Percentiles rank a stretch among this genome's conserved stretches.
Conservation (phyloP, 2,888 invertebrate genomes). For the Glaucopsyche alexis region DNA sequence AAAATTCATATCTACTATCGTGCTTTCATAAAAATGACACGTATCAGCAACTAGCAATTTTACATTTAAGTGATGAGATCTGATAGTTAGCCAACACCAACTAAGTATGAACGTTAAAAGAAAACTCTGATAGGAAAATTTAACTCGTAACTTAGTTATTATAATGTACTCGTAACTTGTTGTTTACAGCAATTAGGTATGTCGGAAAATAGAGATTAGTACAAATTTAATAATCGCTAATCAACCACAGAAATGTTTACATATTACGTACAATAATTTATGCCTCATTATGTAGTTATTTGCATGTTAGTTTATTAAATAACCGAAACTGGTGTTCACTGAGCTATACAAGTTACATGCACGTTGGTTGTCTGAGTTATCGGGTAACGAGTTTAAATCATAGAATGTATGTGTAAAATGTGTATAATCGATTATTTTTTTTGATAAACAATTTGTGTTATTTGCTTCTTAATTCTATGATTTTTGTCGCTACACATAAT, state of each 20-base stretch:
- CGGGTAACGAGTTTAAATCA: neutral
- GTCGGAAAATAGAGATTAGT: slow-evolving; percentile 3
- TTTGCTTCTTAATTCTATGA: too few relatives aligned
- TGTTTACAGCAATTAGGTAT: neutral
- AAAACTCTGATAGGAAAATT: neutral
- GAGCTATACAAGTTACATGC: neutral
- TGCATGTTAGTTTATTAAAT: slow-evolving; percentile 10
- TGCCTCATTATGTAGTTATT: slow-evolving; percentile 13
- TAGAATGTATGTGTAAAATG: neutral
- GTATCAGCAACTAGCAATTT: too few relatives aligned
- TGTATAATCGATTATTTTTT: too few relatives aligned
- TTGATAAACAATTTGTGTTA: too few relatives aligned
- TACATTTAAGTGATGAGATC: too few relatives aligned
- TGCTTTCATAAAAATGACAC: too few relatives aligned
- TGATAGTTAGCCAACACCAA: too few relatives aligned
- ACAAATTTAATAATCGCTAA: neutral
- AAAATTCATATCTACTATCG: too few relatives aligned
- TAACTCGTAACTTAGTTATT: neutral
- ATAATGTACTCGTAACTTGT: neutral
- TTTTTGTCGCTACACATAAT: too few relatives aligned
- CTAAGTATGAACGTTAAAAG: neutral
- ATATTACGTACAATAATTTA: slow-evolving; percentile 14
- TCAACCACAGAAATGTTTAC: neutral
- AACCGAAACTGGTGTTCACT: neutral
- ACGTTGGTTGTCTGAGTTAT: neutral